phyloP scores from a whole-genome alignment of 2,888 invertebrate species.

The Pammene fasciana region DNA sequence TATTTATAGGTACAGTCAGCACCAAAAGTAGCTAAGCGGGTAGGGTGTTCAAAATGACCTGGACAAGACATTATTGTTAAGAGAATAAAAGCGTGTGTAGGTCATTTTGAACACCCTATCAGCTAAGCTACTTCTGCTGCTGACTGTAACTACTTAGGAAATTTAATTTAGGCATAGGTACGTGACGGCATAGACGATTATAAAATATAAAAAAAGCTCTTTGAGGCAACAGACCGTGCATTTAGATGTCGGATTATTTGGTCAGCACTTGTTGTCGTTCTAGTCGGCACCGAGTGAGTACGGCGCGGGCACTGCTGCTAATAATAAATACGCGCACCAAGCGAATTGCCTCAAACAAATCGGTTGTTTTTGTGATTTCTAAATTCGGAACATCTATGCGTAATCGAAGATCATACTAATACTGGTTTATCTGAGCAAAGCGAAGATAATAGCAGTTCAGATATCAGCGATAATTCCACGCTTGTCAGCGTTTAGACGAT shows the following conservation, averaged over 20 bases:
- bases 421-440: constrained; percentile 1
- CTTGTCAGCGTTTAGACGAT: constrained; percentile 18
- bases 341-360: background rate
- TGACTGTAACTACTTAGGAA: no score
- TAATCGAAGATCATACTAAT: background rate
- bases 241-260: constrained; percentile 8
- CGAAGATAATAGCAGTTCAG: background rate
- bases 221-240: background rate
- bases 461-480: constrained; percentile 35
- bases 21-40: no score
- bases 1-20: no score
- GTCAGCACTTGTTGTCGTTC: constrained; percentile 15
- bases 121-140: no score
- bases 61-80: no score
- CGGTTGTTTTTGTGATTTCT: background rate
- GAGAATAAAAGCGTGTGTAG: no score
- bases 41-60: no score
- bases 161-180: no score
- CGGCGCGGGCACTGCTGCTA: background rate
- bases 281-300: constrained; percentile 11
- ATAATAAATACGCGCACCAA: background rate
- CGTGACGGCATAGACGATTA: no score
- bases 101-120: no score
- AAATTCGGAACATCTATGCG: background rate
- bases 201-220: no score